Conservation (phyloP, 2,797 vertebrate genomes). For the Acridotheres tristis region DNA sequence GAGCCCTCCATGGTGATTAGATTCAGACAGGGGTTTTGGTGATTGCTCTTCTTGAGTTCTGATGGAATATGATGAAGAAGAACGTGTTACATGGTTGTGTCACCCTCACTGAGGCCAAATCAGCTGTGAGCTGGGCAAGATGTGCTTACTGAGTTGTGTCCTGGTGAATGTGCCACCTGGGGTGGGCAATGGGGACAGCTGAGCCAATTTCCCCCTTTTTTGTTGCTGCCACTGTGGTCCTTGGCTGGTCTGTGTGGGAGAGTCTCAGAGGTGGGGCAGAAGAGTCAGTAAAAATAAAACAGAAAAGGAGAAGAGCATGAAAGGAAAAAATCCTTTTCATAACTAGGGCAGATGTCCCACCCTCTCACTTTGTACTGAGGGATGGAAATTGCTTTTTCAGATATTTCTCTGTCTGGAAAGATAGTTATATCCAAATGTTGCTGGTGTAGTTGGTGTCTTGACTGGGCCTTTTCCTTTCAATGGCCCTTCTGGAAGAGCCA, state of each 20-base stretch:
- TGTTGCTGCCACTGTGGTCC: constrained; percentile 2
- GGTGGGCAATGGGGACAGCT: not conserved
- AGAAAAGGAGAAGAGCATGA: not conserved
- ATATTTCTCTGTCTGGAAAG: not conserved
- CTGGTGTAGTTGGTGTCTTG: not conserved
- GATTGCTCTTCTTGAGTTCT: not conserved
- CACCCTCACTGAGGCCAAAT: not conserved
- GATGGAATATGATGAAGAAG: not conserved
- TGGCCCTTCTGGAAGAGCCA: constrained; percentile 12
- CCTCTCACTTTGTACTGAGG: not conserved
- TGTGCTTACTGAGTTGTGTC: not conserved
- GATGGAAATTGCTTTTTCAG: not conserved
- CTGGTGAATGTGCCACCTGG: rapidly evolving
- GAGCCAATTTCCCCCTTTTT: constrained; percentile 47
- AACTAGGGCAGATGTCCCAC: not conserved
- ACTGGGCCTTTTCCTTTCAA: not conserved
- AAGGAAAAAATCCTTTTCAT: not conserved
- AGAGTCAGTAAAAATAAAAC: not conserved
- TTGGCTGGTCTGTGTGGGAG: constrained; percentile 2
- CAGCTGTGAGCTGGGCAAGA: not conserved
- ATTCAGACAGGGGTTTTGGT: not conserved
- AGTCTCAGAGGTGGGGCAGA: not conserved
- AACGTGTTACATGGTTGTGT: not conserved
- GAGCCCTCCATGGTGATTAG: not conserved
- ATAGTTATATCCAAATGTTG: not conserved